These are phyloP conservation scores for Trichoplusia ni DNA, from an alignment of 1,140 invertebrate genomes.

Conservation along the genomic window DNA sequence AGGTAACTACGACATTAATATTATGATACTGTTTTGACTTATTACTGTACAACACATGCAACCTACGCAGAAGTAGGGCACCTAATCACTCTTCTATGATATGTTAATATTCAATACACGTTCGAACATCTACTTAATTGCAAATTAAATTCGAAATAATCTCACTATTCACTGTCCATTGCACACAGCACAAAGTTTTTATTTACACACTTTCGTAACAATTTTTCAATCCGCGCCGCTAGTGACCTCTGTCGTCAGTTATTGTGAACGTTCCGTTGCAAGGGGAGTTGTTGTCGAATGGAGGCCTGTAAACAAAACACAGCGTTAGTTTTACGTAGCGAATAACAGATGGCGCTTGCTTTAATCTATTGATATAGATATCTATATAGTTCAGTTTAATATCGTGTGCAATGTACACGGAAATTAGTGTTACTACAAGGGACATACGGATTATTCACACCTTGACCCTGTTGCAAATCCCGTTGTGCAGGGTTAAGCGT, in stretches of 20 bases:
- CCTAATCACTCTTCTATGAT: neutral
- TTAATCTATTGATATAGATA: neutral
- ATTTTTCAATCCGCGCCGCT: constrained; percentile 27
- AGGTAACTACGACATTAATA: constrained; percentile 3
- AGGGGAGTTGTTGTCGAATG: constrained; percentile 45
- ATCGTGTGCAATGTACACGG: constrained; percentile 6
- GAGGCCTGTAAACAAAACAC: constrained; percentile 36
- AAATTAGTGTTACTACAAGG: constrained; percentile 2
- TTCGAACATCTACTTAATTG: constrained; percentile 11
- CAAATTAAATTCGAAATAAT: constrained; percentile 33
- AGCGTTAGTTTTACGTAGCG: neutral
- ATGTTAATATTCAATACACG: constrained; percentile 15
- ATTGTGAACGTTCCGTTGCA: constrained; percentile 69
- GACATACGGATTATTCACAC: constrained; percentile 15
- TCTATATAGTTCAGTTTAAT: neutral
- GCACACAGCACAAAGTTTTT: constrained; percentile 21
- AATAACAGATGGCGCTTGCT: constrained; percentile 14
- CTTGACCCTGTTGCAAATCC: constrained; percentile 8
- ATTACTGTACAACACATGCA: constrained; percentile 2
- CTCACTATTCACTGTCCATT: constrained; percentile 38
- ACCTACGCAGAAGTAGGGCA: neutral
- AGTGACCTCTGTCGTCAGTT: constrained; percentile 69
- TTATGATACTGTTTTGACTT: constrained; percentile 1
- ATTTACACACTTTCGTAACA: constrained; percentile 14
- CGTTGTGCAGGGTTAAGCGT: neutral